Percentiles rank a stretch among this genome's conserved stretches.
Evolutionary conservation across 2,888 invertebrate species (phyloP).

Genomic region (Sepiola atlantica): DNA sequence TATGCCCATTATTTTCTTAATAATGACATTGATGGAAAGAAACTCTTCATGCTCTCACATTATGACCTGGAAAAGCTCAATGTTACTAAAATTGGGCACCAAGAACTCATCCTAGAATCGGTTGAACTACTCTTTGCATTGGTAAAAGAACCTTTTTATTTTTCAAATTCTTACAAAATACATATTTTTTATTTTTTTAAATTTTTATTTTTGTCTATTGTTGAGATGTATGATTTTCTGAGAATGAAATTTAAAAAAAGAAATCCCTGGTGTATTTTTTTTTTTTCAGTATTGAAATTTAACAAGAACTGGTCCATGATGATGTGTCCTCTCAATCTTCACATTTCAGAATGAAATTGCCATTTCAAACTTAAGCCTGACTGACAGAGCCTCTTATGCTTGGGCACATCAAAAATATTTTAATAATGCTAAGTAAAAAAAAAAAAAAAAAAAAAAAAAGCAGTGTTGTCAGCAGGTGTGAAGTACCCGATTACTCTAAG

Average conservation of each 20-base stretch:
- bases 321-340: too few relatives aligned
- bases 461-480: too few relatives aligned
- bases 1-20: constrained; percentile 88
- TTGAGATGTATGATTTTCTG: not conserved
- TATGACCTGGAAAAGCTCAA: constrained; percentile 92
- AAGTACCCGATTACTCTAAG: too few relatives aligned
- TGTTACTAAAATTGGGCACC: constrained; percentile 90
- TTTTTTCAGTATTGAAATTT: not conserved
- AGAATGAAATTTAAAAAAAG: not conserved
- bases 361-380: too few relatives aligned
- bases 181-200: not conserved
- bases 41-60: constrained; percentile 87
- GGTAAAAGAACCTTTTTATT: constrained; percentile 78
- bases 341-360: too few relatives aligned
- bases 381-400: too few relatives aligned
- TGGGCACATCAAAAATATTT: too few relatives aligned
- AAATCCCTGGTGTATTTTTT: not conserved
- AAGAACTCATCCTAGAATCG: constrained; percentile 93
- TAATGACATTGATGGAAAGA: constrained; percentile 87
- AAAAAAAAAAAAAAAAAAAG: too few relatives aligned
- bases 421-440: too few relatives aligned
- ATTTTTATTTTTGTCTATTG: not conserved
- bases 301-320: too few relatives aligned
- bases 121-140: constrained; percentile 92
- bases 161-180: not conserved